Evolutionary conservation across 2,888 invertebrate genomes (phyloP).

Genomic region (Pandemis cinnamomeana): DNA sequence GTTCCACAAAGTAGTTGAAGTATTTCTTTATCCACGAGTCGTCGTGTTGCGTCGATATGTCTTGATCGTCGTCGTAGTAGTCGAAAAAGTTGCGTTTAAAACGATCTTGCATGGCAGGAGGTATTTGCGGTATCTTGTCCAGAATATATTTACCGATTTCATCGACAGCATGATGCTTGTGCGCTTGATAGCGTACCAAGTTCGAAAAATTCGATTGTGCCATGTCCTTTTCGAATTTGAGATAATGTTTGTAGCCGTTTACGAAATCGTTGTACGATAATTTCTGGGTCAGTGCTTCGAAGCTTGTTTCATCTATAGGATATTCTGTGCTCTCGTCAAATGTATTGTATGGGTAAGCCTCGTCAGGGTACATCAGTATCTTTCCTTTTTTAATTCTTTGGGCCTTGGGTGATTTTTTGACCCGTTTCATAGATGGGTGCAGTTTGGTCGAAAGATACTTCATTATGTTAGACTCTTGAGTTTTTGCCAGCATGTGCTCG

Average conservation of each 20-base stretch:
- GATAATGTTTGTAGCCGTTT: slow-evolving; percentile 71
- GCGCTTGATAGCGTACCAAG: slow-evolving; percentile 71
- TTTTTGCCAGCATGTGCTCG: slow-evolving; percentile 61
- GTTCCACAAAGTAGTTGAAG: slow-evolving; percentile 67
- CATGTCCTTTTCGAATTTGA: slow-evolving; percentile 68
- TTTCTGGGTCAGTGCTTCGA: slow-evolving; percentile 61
- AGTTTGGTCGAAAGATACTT: slow-evolving; percentile 52
- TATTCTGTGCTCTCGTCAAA: slow-evolving; percentile 17
- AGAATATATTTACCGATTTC: slow-evolving; percentile 77
- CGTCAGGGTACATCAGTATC: slow-evolving; percentile 9
- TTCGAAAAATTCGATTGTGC: slow-evolving; percentile 67
- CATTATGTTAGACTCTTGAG: slow-evolving; percentile 56
- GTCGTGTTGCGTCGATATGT: slow-evolving; percentile 68
- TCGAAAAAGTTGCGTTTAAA: slow-evolving; percentile 54
- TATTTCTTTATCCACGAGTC: slow-evolving; percentile 75
- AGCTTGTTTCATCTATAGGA: slow-evolving; percentile 51
- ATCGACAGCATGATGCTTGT: slow-evolving; percentile 72
- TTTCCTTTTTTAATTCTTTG: background rate
- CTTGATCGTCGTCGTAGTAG: slow-evolving; percentile 65
- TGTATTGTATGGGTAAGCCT: background rate
- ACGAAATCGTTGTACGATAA: slow-evolving; percentile 70
- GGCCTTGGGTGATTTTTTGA: slow-evolving; percentile 17
- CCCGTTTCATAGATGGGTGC: slow-evolving; percentile 39
- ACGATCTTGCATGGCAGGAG: slow-evolving; percentile 27
- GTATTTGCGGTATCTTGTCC: slow-evolving; percentile 65